Conservation (phyloP, 2,888 invertebrate species). For the Hoplodrina blanda region DNA sequence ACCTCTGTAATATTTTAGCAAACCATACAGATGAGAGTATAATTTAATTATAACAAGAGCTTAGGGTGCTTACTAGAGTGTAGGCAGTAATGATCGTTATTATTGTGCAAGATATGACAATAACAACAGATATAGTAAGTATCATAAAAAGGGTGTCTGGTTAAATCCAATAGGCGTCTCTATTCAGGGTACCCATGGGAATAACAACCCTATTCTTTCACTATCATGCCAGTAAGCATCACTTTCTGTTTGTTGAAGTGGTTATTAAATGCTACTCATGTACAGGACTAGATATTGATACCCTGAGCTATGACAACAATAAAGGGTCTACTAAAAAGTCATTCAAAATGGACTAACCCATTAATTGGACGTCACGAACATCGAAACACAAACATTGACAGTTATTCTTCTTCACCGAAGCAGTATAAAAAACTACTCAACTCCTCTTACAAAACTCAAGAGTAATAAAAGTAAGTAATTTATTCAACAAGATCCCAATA, state of each 20-base stretch:
- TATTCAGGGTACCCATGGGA: neutral
- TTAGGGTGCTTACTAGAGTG: neutral
- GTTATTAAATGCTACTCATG: slow-evolving; percentile 24
- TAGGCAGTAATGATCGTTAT: neutral
- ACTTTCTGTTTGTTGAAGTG: slow-evolving; percentile 16
- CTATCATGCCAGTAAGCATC: neutral
- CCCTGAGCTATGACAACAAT: neutral
- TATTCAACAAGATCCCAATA: slow-evolving; percentile 30
- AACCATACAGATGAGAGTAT: neutral
- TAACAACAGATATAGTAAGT: neutral
- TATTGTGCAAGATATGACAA: neutral
- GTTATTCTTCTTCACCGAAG: neutral
- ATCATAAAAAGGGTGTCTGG: neutral
- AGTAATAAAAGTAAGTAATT: neutral
- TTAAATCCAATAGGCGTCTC: slow-evolving; percentile 3
- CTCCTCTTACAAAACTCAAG: neutral
- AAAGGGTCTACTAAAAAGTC: neutral
- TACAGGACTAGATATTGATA: slow-evolving; percentile 1
- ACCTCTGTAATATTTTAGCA: neutral
- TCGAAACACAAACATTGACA: too few relatives aligned
- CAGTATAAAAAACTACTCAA: neutral
- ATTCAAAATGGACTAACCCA: neutral
- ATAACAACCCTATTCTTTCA: neutral
- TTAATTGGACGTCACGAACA: neutral
- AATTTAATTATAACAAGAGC: neutral